A percentile compares a stretch with the other conserved stretches of the same genome.
Conservation (phyloP, 2,113 vertebrate species). For the Isichthys henryi region DNA sequence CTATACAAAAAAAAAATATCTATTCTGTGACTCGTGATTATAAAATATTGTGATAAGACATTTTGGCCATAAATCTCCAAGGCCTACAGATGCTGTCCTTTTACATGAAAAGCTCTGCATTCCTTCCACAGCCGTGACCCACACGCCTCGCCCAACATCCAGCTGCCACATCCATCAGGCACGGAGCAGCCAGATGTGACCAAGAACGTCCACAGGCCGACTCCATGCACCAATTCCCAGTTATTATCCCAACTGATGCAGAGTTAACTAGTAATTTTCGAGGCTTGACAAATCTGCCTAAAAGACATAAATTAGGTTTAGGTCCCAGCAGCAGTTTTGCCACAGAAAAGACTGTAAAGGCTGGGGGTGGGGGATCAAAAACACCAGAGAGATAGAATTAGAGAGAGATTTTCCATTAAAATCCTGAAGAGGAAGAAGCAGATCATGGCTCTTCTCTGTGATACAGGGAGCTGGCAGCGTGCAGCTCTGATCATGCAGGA, state of each 20-base stretch:
- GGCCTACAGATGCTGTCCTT: not conserved
- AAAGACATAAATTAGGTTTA: not conserved
- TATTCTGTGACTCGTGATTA: not conserved
- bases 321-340: not conserved
- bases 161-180: not conserved
- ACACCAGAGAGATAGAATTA: not conserved
- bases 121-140: not conserved
- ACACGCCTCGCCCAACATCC: not conserved
- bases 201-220: not conserved
- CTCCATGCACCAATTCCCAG: not conserved
- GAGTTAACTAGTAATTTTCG: not conserved
- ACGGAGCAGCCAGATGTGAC: not conserved
- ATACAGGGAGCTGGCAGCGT: not conserved
- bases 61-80: not conserved
- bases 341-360: not conserved
- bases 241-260: not conserved
- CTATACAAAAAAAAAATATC: too few species aligned
- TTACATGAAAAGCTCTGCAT: not conserved
- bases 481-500: not conserved
- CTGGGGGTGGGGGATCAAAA: not conserved
- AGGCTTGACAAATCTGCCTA: not conserved
- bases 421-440: not conserved
- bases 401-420: not conserved
- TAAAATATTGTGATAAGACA: not conserved
- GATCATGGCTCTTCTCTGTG: not conserved